These are phyloP conservation scores for Scolopax mira DNA, from an alignment of 2,113 vertebrate species.

Conservation along the genomic window DNA sequence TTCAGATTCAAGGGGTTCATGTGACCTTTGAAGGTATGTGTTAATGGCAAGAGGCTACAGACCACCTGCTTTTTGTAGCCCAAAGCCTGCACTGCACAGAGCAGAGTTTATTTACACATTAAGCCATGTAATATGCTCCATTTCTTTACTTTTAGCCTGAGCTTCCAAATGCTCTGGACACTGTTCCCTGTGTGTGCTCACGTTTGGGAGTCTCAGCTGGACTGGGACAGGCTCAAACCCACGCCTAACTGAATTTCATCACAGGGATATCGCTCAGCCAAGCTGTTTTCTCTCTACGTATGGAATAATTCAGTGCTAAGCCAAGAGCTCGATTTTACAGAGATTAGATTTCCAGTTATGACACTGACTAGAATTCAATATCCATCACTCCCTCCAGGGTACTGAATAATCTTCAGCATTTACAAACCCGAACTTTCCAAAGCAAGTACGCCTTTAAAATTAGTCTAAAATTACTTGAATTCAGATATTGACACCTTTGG, in stretches of 20 bases:
- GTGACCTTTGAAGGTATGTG: no score
- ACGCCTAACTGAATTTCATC: background rate
- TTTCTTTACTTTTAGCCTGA: background rate
- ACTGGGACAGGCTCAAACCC: background rate
- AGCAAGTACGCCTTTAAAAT: background rate
- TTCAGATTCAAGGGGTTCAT: background rate
- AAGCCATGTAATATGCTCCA: accelerated
- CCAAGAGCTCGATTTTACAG: background rate
- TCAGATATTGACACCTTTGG: background rate
- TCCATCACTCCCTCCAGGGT: background rate
- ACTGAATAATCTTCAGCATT: background rate
- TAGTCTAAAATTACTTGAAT: background rate
- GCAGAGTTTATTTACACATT: background rate
- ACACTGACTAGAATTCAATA: background rate
- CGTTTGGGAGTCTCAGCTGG: background rate
- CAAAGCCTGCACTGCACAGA: background rate
- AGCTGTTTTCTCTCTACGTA: background rate
- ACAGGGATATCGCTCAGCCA: background rate
- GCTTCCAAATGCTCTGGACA: background rate
- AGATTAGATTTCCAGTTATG: background rate
- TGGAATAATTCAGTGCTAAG: background rate
- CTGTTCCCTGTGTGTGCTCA: background rate
- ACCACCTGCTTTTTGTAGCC: background rate
- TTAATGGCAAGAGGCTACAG: background rate
- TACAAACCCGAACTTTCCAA: background rate